phyloP scores from a whole-genome alignment of 92 coral and sea anemone species.

The Actinernus sp. region DNA sequence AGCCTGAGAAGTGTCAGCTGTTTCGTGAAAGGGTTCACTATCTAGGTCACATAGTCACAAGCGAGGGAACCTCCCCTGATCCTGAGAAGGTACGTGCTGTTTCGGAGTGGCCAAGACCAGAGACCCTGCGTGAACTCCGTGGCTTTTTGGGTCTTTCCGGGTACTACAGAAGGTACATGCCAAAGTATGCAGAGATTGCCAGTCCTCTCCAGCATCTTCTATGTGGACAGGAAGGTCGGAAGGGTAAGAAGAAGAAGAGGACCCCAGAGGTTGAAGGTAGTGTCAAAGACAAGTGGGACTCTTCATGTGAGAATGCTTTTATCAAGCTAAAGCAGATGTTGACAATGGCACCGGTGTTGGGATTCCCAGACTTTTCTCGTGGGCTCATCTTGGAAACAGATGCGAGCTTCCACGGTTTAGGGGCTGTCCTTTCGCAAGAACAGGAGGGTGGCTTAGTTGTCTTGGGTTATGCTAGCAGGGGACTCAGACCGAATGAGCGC shows the following conservation, averaged over 20 bases:
- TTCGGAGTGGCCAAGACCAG: too few species aligned
- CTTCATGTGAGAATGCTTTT: slow-evolving; percentile 47
- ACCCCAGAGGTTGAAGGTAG: slow-evolving; percentile 1
- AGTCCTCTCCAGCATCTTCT: slow-evolving; percentile 48
- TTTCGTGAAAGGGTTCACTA: too few species aligned
- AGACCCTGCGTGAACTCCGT: too few species aligned
- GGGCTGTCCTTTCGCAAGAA: slow-evolving; percentile 33
- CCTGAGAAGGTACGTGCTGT: too few species aligned
- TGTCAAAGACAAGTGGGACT: slow-evolving; percentile 50
- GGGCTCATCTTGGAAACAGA: slow-evolving; percentile 58
- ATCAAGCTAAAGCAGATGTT: slow-evolving; percentile 33
- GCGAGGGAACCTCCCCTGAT: too few species aligned
- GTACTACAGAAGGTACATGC: too few species aligned
- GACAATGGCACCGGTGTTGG: slow-evolving; percentile 66
- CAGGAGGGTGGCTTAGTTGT: slow-evolving; percentile 43
- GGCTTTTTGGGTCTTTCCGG: too few species aligned
- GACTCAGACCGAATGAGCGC: slow-evolving; percentile 27
- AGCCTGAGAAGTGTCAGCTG: too few species aligned
- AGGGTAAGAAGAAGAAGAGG: slow-evolving; percentile 12
- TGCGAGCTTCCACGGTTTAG: slow-evolving; percentile 33
- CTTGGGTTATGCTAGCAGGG: slow-evolving; percentile 52
- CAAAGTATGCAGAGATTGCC: too few species aligned
- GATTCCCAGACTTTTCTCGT: slow-evolving; percentile 56
- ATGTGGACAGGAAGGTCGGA: slow-evolving; percentile 31
- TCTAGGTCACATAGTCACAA: too few species aligned